Percentiles rank a stretch among this genome's conserved stretches.
phyloP scores from a whole-genome alignment of 1,140 invertebrate species.

The Hycleus phaleratus region DNA sequence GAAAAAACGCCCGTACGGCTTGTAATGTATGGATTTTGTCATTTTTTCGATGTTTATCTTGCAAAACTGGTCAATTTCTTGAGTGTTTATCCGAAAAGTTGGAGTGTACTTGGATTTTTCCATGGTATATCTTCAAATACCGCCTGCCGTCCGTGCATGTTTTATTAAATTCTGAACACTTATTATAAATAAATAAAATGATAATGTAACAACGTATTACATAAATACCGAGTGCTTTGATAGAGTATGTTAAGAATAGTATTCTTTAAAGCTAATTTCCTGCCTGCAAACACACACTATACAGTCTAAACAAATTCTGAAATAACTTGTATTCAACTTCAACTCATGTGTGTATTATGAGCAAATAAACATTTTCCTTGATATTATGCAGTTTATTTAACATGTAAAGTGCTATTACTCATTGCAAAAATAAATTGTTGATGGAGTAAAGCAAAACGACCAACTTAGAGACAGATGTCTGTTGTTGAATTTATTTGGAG shows the following conservation, averaged over 20 bases:
- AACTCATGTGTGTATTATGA: background rate
- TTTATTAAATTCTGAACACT: background rate
- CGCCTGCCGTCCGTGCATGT: too few relatives aligned
- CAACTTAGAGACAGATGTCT: conserved; percentile 1
- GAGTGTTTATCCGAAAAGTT: too few relatives aligned
- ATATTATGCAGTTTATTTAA: conserved; percentile 8
- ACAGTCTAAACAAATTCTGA: background rate
- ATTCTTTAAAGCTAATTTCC: background rate
- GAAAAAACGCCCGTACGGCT: too few relatives aligned
- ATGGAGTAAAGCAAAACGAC: background rate
- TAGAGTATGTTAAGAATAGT: background rate
- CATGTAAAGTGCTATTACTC: conserved; percentile 7
- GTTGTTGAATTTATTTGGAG: conserved; percentile 1
- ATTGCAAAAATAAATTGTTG: conserved; percentile 11
- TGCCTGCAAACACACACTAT: too few relatives aligned
- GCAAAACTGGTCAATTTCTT: too few relatives aligned
- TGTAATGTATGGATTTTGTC: too few relatives aligned
- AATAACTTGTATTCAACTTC: conserved; percentile 6
- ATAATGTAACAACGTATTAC: background rate
- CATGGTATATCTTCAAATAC: too few relatives aligned
- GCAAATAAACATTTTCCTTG: conserved; percentile 7
- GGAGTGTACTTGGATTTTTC: too few relatives aligned
- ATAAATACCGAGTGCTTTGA: background rate
- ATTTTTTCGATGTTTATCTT: too few relatives aligned
- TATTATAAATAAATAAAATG: background rate